These are phyloP conservation scores for Acrocephalus arundinaceus DNA, from an alignment of 2,113 vertebrate genomes.

Conservation along the genomic window DNA sequence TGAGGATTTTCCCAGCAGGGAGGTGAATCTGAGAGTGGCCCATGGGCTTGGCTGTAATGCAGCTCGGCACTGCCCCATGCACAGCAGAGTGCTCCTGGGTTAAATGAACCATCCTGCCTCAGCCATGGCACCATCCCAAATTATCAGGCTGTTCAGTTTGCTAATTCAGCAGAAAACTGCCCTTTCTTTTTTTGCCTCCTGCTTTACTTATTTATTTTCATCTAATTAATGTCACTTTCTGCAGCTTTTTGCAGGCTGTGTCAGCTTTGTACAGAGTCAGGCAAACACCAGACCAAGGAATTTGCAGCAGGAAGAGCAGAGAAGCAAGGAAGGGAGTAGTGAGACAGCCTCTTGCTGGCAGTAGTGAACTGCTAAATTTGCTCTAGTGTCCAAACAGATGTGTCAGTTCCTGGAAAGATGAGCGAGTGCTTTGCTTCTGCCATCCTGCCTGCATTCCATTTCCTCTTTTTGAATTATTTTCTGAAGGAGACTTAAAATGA, in stretches of 20 bases:
- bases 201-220: neutral
- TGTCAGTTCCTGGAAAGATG: neutral
- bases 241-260: neutral
- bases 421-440: neutral
- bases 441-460: neutral
- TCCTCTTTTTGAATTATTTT: neutral
- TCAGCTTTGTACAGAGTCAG: neutral
- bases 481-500: neutral
- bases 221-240: neutral
- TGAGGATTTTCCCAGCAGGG: neutral
- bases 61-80: fast-evolving
- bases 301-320: neutral
- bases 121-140: neutral
- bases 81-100: neutral
- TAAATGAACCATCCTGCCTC: neutral
- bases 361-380: neutral
- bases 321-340: neutral
- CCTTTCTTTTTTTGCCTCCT: fast-evolving
- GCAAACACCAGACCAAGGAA: neutral
- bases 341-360: neutral
- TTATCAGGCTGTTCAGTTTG: neutral
- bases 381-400: neutral
- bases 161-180: neutral
- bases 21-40: neutral
- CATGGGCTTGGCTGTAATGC: fast-evolving